Base-by-base conservation (phyloP, 2,113 vertebrate species). In the Hiodon alosoides region DNA sequence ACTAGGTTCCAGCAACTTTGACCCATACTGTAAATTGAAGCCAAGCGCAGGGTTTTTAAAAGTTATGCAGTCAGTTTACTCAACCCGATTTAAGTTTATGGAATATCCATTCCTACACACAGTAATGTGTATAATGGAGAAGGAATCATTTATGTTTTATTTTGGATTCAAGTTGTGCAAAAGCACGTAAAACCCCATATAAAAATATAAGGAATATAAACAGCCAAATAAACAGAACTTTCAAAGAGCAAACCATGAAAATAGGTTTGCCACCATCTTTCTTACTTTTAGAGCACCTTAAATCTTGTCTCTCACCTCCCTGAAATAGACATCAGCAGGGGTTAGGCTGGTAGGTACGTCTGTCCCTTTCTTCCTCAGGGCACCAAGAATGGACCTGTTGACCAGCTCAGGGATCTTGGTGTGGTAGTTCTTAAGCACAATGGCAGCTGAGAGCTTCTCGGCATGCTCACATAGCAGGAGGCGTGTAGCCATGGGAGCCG, bases 391-490 rank as follows among this genome's bases (percentile, higher is more conserved):
- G 66, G 93, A 93, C 1, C 90, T 81, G 82, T 94, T 98, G 72
- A 99, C 89, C 0, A 99, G 83, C 14, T 95, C 93, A 0, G 90
- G 81, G 69, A 94, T 90, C 71, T 92, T 92, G 0, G 88, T 86
- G 84, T 99, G 97, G 77, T 97, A 91, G 81, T 95, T 96, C 85
- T 99, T 99, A 78, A 99, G 91, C 61, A 93, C 90, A 67, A 96
- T 85, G 54, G 97, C 93, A 0, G 95, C 94, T 7, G 93, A 89
- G 62, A 98, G 86, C 77, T 98, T 98, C 83, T 99, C 97, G 0
- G 94, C 97, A 0, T 98, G 97, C 51, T 98, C 97, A 5, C 96
- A 96, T 64, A 99, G 93, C 84, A 98, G 72, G 53, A 95, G 82
- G 0, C 94, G 91, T 0, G 96, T 97, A 3, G 96, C 92, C 93